Conservation (phyloP, 2,113 vertebrate species). For the Vicugna pacos region DNA sequence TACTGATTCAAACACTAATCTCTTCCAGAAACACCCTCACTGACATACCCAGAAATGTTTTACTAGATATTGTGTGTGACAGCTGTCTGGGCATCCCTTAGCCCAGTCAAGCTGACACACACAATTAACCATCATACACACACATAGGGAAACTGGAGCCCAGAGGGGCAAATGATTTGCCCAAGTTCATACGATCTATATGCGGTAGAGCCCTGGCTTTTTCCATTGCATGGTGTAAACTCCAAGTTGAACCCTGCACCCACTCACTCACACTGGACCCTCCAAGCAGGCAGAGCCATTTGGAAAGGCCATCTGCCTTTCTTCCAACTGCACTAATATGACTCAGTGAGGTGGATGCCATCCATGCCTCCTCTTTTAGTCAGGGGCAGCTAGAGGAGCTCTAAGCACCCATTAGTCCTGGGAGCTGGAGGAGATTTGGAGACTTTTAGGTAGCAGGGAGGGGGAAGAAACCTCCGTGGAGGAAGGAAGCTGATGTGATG, state of each 20-base stretch:
- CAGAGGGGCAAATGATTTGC: not conserved
- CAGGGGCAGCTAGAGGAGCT: not conserved
- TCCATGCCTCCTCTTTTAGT: not conserved
- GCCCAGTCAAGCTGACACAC: not conserved
- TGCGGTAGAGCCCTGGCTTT: not conserved
- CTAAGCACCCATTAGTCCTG: not conserved
- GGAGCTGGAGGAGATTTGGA: not conserved
- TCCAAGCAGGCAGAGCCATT: not conserved
- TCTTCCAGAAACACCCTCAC: not conserved
- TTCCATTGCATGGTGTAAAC: not conserved
- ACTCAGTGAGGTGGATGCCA: not conserved
- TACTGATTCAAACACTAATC: not conserved
- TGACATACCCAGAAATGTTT: not conserved
- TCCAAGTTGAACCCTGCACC: not conserved
- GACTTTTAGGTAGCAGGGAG: not conserved
- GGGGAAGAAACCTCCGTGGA: slow-evolving; percentile 14
- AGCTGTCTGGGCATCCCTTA: slow-evolving; percentile 2
- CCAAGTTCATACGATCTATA: not conserved
- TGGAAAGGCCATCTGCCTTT: not conserved
- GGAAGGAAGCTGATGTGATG: slow-evolving; percentile 7
- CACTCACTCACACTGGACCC: not conserved
- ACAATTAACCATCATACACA: not conserved
- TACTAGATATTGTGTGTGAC: not conserved
- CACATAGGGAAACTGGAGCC: not conserved
- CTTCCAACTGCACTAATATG: not conserved